phyloP scores from a whole-genome alignment of 37 sponge, comb jelly and placozoan genomes.

The Agelas oroides region DNA sequence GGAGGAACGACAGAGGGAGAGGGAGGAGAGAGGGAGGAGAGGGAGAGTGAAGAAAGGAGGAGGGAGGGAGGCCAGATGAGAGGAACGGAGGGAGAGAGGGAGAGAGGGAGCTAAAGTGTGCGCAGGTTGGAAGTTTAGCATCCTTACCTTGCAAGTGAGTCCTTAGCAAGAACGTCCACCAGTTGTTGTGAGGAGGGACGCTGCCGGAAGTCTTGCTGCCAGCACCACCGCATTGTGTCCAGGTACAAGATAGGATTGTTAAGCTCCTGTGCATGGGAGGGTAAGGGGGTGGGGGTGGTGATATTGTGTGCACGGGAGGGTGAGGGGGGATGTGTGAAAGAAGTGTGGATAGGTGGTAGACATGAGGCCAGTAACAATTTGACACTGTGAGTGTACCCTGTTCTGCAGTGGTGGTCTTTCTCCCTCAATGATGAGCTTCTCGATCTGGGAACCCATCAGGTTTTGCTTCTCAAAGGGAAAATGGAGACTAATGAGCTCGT shows the following conservation, averaged over 20 bases:
- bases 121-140: too few relatives aligned
- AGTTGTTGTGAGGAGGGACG: constrained; percentile 76
- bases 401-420: constrained; percentile 73
- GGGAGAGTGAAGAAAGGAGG: too few relatives aligned
- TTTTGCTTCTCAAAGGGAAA: constrained; percentile 86
- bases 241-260: constrained; percentile 79
- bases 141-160: constrained; percentile 28
- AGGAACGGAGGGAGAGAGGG: too few relatives aligned
- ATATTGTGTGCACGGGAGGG: neutral
- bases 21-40: too few relatives aligned
- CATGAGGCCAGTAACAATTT: too few relatives aligned
- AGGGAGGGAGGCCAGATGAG: too few relatives aligned
- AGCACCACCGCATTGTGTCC: constrained; percentile 89
- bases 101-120: too few relatives aligned
- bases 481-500: constrained; percentile 76
- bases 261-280: constrained; percentile 56
- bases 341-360: neutral
- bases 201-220: constrained; percentile 74
- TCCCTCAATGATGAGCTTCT: constrained; percentile 82
- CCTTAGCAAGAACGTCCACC: constrained; percentile 37
- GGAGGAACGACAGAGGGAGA: too few relatives aligned
- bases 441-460: constrained; percentile 79
- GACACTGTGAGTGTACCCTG: too few relatives aligned
- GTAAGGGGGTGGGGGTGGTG: neutral
- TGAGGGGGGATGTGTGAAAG: neutral